Evolutionary conservation across 92 coral and sea anemone species (phyloP).

Genomic region (Epizoanthus fatuus): DNA sequence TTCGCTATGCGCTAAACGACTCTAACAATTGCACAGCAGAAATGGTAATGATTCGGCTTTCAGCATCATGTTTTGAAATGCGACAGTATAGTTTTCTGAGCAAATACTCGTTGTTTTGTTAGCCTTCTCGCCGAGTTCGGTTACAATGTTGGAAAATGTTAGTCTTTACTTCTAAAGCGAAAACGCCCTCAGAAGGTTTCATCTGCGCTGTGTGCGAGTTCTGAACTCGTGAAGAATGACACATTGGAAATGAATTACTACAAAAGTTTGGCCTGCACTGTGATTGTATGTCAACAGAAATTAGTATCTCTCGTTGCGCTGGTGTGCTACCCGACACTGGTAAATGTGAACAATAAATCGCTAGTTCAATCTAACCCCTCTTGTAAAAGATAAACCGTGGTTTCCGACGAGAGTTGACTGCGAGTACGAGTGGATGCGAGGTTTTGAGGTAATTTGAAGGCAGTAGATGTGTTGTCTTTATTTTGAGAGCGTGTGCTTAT

Average conservation of each 20-base stretch:
- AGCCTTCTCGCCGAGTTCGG: background rate
- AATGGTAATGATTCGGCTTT: slow-evolving; percentile 24
- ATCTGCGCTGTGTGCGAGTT: background rate
- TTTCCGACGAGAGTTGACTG: slow-evolving; percentile 15
- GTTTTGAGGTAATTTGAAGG: slow-evolving; percentile 20
- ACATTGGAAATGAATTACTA: slow-evolving; percentile 11
- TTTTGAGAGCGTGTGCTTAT: slow-evolving; percentile 45
- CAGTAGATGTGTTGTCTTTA: slow-evolving; percentile 17
- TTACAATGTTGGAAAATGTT: background rate
- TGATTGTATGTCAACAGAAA: slow-evolving; percentile 35
- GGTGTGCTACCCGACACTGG: slow-evolving; percentile 15
- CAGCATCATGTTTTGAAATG: slow-evolving; percentile 39
- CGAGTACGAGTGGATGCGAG: slow-evolving; percentile 6
- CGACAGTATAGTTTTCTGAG: slow-evolving; percentile 24
- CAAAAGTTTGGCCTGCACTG: background rate
- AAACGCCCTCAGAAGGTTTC: background rate
- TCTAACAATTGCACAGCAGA: slow-evolving; percentile 35
- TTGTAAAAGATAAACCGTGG: slow-evolving; percentile 20
- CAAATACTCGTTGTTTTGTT: slow-evolving; percentile 13
- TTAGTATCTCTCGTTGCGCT: background rate
- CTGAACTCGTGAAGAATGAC: background rate
- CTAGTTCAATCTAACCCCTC: slow-evolving; percentile 22
- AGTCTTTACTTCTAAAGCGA: background rate
- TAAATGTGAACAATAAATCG: background rate
- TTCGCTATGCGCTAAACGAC: slow-evolving; percentile 30